Base-by-base conservation (phyloP, 2,888 invertebrate genomes). In the Plagiodera versicolora region DNA sequence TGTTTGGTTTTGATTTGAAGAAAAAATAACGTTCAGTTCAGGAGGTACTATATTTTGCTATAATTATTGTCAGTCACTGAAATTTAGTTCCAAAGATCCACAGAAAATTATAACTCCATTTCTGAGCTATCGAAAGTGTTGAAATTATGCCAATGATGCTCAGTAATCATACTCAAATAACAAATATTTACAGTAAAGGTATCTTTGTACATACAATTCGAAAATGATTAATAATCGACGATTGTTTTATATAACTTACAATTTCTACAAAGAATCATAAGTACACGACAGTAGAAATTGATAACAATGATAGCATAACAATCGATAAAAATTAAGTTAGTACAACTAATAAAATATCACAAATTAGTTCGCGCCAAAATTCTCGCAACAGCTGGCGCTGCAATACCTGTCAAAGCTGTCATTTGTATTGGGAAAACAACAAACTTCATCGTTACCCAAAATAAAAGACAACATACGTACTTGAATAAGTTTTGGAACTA, bases 1-100 rank as follows among this genome's bases (percentile, higher is more conserved):
- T 18, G 47, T 11, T 8, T 17, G 47, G 11, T 3, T 5, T 47
- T 47, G 19, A 10, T 47, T 10, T 1, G 17, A 47, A 47, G 16
- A 11, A 47, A 47, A 47, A 11, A 47, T 24, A 6, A 5, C 6
- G 6, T 24, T 11, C 2, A 10, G 32, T 32, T 32, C 10, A 2
- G 11, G 10, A 32, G 32, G 32, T 32, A 32, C 39, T 74, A 70
- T 76, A 75, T 76, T 75, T 75, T 70, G 71, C 75, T 77, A 77
- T 68, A 72, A 70, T 79, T 79, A 79, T 79, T 79, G 79, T 79
- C 79, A 78, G 78, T 79, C 79, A 79, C 78, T 75, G 75, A 72
- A 69, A 69, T 64, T 70, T 68, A 66, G 65, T 68, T 70, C 65
- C 70, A 69, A 65, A 48, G 35, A 20, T 52, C 54, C n/a, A 24